These are phyloP conservation scores for Anseranas semipalmata DNA, from an alignment of 2,113 vertebrate species.

Conservation along the genomic window DNA sequence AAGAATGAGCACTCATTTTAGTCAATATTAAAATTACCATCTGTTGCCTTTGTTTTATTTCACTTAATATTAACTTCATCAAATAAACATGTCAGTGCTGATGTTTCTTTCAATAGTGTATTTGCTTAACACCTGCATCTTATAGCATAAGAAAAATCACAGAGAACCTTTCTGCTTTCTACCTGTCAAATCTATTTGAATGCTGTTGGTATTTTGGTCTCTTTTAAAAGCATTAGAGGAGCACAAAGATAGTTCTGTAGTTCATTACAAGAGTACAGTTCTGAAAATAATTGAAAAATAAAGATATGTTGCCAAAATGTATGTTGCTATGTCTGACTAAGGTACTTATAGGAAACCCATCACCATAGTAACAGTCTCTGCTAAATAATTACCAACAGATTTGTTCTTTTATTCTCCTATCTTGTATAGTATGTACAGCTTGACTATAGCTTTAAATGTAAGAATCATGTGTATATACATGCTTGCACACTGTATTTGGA, in stretches of 20 bases:
- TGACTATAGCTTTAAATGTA: not conserved
- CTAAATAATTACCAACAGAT: conserved; percentile 30
- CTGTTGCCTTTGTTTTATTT: not conserved
- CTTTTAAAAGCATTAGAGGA: not conserved
- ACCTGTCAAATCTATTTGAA: not conserved
- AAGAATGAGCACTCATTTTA: not conserved
- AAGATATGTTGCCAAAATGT: not conserved
- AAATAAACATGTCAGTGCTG: not conserved
- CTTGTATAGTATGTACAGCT: not conserved
- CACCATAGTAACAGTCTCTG: conserved; percentile 56
- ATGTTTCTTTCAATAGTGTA: not conserved
- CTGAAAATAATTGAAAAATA: not conserved
- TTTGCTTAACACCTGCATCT: not conserved
- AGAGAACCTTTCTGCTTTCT: not conserved
- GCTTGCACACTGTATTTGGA: not conserved
- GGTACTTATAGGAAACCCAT: conserved; percentile 11
- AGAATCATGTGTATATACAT: accelerated
- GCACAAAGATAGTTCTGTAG: not conserved
- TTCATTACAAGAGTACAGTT: not conserved
- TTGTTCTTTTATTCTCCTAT: not conserved
- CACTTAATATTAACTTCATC: not conserved
- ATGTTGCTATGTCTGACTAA: not conserved
- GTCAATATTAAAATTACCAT: not conserved
- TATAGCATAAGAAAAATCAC: not conserved
- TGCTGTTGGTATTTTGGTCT: not conserved